These are phyloP conservation scores for Lasioglossum oenotherae DNA, from an alignment of 2,888 invertebrate species.

Conservation along the genomic window DNA sequence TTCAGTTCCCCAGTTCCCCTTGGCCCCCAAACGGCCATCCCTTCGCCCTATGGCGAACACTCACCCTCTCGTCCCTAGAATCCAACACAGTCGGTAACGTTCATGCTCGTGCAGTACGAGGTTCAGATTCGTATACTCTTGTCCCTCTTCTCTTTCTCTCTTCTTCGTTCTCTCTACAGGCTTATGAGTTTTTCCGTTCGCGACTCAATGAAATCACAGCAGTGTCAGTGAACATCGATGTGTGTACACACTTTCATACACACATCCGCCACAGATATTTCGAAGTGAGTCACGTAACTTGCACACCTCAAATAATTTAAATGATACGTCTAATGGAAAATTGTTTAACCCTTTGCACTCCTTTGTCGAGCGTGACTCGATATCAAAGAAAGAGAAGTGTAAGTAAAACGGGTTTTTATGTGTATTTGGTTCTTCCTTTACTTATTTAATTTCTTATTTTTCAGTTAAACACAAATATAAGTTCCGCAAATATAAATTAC, in stretches of 20 bases:
- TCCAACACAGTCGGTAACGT: constrained; percentile 25
- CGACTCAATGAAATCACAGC: constrained; percentile 53
- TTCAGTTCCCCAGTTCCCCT: constrained; percentile 45
- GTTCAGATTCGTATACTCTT: constrained; percentile 30
- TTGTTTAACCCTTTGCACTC: not conserved
- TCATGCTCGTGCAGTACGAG: constrained; percentile 24
- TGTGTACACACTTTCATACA: not conserved
- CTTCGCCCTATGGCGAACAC: constrained; percentile 30
- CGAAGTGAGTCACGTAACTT: not conserved
- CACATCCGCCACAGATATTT: not conserved
- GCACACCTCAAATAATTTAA: too few species aligned
- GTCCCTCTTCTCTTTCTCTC: not conserved
- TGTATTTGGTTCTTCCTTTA: too few species aligned
- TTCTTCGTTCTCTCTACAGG: constrained; percentile 7
- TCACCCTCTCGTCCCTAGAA: constrained; percentile 13
- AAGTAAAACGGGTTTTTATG: too few species aligned
- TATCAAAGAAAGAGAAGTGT: too few species aligned
- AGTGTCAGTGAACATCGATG: constrained; percentile 21
- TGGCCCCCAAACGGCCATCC: constrained; percentile 32
- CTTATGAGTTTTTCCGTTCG: constrained; percentile 66
- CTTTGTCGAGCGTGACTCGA: too few species aligned
- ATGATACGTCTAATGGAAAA: not conserved
- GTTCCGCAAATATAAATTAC: too few species aligned
- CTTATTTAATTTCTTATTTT: too few species aligned
- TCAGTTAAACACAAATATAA: too few species aligned